Base-by-base conservation (phyloP, 2,797 vertebrate species). In the Nyctibius grandis region DNA sequence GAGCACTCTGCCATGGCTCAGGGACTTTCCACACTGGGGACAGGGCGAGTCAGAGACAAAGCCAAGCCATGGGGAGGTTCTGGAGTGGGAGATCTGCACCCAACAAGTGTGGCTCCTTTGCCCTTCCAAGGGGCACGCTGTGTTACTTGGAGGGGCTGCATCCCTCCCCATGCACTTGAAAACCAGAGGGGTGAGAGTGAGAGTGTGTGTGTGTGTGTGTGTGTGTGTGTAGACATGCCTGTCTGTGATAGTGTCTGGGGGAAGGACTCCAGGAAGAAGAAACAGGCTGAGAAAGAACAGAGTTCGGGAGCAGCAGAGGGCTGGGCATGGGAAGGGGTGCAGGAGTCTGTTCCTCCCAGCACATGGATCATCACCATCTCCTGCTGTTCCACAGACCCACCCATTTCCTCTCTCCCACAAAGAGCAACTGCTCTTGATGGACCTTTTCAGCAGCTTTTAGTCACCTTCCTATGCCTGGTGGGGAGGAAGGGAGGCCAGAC, bases 1-100 rank as follows among this genome's bases (percentile, higher is more conserved):
- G 56, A 78, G 36, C 3, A 3, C 22, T 44, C 63, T 40, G 2
- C 40, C 4, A 0, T 2, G 26, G 34, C 70, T 67, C 1, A 2
- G 69, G 33, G 29, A 34, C 12, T 50, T 19, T 22, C 38, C 42
- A 26, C 11, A 0, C 11, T 15, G 34, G 40, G 51, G 23, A 72
- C 29, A 40, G 51, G 10, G 17, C 34, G 34, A 60, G 36, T 29
- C 28, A 38, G 23, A 40, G 53, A 21, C 16, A 78, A 73, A 80
- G 81, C 18, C 79, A 82, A 76, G 31, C 14, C 11, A 4, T 3
- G 36, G 19, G 18, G 26, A 88, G 12, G 23, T 61, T 51, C 9
- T 28, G 1, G 1, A 38, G 38, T 21, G 13, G 44, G 34, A 8
- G 28, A 18, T 53, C 28, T 61, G 65, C 16, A 22, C 38, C 23